phyloP scores from a whole-genome alignment of 1,140 invertebrate genomes.

The Diploscapter pachys region DNA sequence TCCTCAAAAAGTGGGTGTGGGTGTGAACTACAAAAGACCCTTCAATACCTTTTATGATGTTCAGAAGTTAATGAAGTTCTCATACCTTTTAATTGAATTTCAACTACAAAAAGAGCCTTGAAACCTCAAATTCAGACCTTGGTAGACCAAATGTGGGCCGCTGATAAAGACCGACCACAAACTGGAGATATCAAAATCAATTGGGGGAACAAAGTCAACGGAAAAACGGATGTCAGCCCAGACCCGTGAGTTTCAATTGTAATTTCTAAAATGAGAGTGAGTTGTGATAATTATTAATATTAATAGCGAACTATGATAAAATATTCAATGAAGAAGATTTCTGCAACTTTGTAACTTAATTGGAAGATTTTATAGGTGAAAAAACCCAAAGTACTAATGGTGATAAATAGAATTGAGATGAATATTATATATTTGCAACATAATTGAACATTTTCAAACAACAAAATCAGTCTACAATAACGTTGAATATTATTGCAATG shows the following conservation, averaged over 20 bases:
- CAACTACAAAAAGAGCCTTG: background rate
- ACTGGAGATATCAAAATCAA: slow-evolving; percentile 20
- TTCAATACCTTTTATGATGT: too few species aligned
- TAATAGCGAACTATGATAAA: background rate
- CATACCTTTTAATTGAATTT: too few species aligned
- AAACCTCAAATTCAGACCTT: slow-evolving; percentile 39
- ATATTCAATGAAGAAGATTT: background rate
- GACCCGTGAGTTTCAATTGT: slow-evolving; percentile 8
- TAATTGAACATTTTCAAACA: too few species aligned
- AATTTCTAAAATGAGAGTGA: slow-evolving; percentile 3
- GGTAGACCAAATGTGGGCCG: slow-evolving; percentile 45
- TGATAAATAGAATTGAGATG: too few species aligned
- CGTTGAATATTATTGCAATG: background rate
- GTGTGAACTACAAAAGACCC: too few species aligned
- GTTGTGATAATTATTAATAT: too few species aligned
- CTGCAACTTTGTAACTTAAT: background rate
- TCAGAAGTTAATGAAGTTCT: too few species aligned
- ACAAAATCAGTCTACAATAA: too few species aligned
- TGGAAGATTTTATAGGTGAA: background rate
- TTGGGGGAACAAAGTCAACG: slow-evolving; percentile 27
- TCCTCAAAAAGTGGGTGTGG: too few species aligned
- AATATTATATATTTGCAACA: too few species aligned
- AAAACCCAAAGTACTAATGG: background rate
- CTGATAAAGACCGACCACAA: slow-evolving; percentile 39
- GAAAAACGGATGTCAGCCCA: slow-evolving; percentile 27